Evolutionary conservation across 2,797 vertebrate species (phyloP).

Genomic region (Chaenodraco wilsoni): DNA sequence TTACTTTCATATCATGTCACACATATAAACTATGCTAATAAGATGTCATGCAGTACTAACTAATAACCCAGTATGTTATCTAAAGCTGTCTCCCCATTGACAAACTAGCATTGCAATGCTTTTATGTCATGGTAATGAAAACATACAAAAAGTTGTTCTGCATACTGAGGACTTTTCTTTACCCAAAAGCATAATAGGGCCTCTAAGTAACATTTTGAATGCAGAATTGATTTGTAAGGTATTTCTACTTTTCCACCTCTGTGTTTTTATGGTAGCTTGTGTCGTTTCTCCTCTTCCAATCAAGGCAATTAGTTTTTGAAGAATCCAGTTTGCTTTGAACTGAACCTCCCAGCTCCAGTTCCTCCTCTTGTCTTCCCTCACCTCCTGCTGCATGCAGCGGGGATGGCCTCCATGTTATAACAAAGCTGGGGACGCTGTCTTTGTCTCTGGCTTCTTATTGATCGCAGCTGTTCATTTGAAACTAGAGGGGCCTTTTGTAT

Average conservation of each 20-base stretch:
- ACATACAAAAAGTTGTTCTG: no score
- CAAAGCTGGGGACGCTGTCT: slow-evolving; percentile 37
- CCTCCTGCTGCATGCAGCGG: slow-evolving; percentile 44
- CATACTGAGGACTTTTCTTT: no score
- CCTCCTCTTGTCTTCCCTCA: not conserved
- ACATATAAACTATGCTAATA: no score
- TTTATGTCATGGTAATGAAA: no score
- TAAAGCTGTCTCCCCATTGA: no score
- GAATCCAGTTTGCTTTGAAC: slow-evolving; percentile 2
- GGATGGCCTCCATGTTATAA: slow-evolving; percentile 18
- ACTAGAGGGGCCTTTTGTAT: slow-evolving; percentile 30
- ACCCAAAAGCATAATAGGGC: no score
- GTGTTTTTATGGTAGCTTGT: not conserved
- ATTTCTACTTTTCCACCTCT: not conserved
- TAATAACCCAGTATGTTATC: no score
- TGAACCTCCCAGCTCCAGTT: slow-evolving; percentile 12
- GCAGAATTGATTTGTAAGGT: no score
- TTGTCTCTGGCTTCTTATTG: slow-evolving; percentile 60
- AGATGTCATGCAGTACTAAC: no score
- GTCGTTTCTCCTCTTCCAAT: not conserved
- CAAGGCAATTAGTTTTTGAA: slow-evolving; percentile 9
- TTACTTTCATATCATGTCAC: no score
- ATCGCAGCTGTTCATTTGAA: slow-evolving; percentile 42
- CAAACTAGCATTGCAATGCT: no score
- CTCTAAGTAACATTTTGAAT: no score